Evolutionary conservation across 2,113 vertebrate genomes (phyloP), one percentile per base, ranked within the genome.

Genomic region (Andinoacara biseriatus): DNA sequence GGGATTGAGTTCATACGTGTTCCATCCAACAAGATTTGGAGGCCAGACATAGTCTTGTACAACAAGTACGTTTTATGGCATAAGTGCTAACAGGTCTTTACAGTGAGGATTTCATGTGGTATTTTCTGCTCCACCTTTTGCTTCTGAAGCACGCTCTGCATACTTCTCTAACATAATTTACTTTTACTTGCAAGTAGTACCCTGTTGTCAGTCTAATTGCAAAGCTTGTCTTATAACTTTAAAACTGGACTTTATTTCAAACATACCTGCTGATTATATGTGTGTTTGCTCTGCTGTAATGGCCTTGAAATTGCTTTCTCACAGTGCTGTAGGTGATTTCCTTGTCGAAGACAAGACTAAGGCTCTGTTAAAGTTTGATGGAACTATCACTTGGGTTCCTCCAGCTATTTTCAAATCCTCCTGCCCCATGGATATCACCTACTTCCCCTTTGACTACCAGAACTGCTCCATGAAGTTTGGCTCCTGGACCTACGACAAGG

Each of bases 381-480:
- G 98, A 80, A 97, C 95, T 75, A 96, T 99, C 74, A 97, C 95
- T 63, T 99, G 98, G 98, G 94, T 96, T 2, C 97, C 97, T 33
- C 98, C 97, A 11, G 98, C 97, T 81, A 97, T 99, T 87, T 98
- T 99, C 86, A 99, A 99, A 94, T 98, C 97, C 46, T 99, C 98
- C 49, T 99, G 98, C 86, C 97, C 97, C 14, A 99, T 99, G 97
- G 98, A 99, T 91, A 98, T 99, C 93, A 99, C 98, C 3, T 98
- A 98, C 91, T 99, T 98, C 87, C 98, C 98, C 2, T 99, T 99
- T 84, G 98, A 99, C 90, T 97, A 99, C 91, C 98, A 99, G 91
- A 99, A 99, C 82, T 99, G 98, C 93, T 98, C 97, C 18, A 94
- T 99, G 94, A 99, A 99, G 91, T 99, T 99, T 91, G 98, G 97